Conservation (phyloP, 1,140 invertebrate genomes). For the Diorhabda carinulata region DNA sequence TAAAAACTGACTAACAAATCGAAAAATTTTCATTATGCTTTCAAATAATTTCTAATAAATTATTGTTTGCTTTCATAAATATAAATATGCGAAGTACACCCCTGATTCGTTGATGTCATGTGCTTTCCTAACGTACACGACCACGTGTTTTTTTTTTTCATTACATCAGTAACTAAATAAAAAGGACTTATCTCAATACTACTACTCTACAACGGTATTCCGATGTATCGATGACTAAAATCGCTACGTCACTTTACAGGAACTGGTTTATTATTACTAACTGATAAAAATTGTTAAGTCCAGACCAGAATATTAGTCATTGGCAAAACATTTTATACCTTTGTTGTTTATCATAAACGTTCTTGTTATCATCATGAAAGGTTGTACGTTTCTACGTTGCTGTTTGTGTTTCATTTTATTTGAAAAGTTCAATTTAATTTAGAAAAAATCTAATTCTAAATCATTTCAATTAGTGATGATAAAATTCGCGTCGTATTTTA, state of each 20-base stretch:
- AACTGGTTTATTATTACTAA: not conserved
- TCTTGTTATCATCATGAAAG: not conserved
- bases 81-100: too few relatives aligned
- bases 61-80: too few relatives aligned
- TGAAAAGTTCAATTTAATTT: too few relatives aligned
- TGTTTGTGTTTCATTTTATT: too few relatives aligned
- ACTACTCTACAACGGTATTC: not conserved
- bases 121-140: not conserved
- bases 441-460: too few relatives aligned
- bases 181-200: conserved; percentile 3
- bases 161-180: not conserved
- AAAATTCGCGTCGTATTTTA: conserved; percentile 11
- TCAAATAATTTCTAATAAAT: too few relatives aligned
- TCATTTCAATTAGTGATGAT: not conserved
- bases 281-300: not conserved
- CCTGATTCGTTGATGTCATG: too few relatives aligned
- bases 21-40: too few relatives aligned
- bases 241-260: not conserved
- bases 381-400: not conserved
- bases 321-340: not conserved
- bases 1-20: too few relatives aligned
- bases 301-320: not conserved
- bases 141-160: not conserved
- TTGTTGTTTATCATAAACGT: not conserved
- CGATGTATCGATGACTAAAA: not conserved